phyloP scores from a whole-genome alignment of 2,113 vertebrate species.

The Naja naja region DNA sequence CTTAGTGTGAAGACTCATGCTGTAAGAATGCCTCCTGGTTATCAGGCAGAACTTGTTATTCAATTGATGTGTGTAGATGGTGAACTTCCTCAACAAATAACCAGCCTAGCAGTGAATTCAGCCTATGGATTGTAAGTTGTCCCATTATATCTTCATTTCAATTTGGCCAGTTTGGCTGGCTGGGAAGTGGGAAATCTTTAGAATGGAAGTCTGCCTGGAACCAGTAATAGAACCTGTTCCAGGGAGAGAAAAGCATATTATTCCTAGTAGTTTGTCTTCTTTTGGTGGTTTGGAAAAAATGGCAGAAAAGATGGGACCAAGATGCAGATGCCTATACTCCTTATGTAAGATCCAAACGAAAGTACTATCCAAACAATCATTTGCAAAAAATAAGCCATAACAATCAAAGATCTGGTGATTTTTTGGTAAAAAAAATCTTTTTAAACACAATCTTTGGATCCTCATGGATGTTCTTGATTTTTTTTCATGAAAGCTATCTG shows the following conservation, averaged over 20 bases:
- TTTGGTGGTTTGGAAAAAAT: background rate
- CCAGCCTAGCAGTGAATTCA: constrained; percentile 90
- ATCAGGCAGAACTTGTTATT: constrained; percentile 92
- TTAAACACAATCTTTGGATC: background rate
- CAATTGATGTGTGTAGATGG: constrained; percentile 92
- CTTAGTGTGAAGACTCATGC: constrained; percentile 84
- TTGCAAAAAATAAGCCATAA: background rate
- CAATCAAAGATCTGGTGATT: background rate
- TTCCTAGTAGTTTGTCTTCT: background rate
- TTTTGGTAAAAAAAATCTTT: background rate
- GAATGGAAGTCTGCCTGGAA: background rate
- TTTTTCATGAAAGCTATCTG: background rate
- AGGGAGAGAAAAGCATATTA: background rate
- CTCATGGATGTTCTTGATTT: background rate
- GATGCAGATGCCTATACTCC: background rate
- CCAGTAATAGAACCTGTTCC: background rate
- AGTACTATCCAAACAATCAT: background rate
- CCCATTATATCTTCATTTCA: constrained; percentile 18
- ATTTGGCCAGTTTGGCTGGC: background rate
- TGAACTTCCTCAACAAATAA: constrained; percentile 93
- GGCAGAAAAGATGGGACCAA: background rate
- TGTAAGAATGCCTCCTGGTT: constrained; percentile 90
- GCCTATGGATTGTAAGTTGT: constrained; percentile 97
- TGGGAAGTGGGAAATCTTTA: background rate
- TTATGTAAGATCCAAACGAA: background rate